Conservation (phyloP, 1,140 invertebrate species). For the Bradynema listronoti region DNA sequence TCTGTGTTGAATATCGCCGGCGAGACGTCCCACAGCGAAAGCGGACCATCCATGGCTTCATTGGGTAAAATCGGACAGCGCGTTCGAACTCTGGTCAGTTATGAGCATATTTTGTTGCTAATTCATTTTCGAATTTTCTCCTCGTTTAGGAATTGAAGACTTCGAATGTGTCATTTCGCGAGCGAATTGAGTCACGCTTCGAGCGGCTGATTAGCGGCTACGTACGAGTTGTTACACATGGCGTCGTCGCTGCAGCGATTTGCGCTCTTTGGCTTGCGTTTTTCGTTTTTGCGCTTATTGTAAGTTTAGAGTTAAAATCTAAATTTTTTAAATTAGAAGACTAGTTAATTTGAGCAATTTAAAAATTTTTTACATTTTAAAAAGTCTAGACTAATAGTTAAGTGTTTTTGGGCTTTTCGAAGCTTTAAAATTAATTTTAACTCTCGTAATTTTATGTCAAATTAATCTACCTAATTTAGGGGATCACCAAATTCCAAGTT, state of each 20-base stretch:
- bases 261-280: slow-evolving; percentile 28
- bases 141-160: too few relatives aligned
- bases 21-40: too few relatives aligned
- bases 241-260: slow-evolving; percentile 16
- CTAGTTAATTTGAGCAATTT: too few relatives aligned
- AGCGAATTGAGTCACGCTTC: not conserved
- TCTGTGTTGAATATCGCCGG: not conserved
- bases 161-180: too few relatives aligned
- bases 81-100: too few relatives aligned
- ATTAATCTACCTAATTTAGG: slow-evolving; percentile 31
- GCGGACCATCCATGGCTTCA: too few relatives aligned
- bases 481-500: slow-evolving; percentile 50
- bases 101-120: too few relatives aligned
- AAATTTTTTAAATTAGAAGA: too few relatives aligned
- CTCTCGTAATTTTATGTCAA: slow-evolving; percentile 14
- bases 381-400: too few relatives aligned
- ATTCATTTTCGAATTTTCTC: too few relatives aligned
- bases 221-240: slow-evolving; percentile 31
- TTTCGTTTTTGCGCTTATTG: slow-evolving; percentile 30
- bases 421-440: not conserved
- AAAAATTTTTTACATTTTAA: not conserved
- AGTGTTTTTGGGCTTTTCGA: too few relatives aligned
- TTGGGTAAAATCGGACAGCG: too few relatives aligned
- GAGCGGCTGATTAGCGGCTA: slow-evolving; percentile 21
- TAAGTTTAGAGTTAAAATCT: slow-evolving; percentile 18